Evolutionary conservation across 2,888 invertebrate species (phyloP).

Genomic region (Villa cingulata): DNA sequence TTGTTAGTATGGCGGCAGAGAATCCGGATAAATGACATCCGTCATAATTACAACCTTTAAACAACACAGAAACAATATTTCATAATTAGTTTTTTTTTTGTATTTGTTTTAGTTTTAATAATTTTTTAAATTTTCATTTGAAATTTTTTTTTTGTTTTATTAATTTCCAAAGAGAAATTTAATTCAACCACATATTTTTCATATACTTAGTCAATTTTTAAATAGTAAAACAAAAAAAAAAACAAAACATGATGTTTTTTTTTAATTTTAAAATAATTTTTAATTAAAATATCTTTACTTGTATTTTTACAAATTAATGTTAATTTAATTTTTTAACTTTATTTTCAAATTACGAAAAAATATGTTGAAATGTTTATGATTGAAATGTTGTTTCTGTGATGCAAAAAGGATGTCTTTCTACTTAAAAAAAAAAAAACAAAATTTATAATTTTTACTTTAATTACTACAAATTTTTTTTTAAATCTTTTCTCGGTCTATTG

Average conservation of each 20-base stretch:
- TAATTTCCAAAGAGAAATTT: no score
- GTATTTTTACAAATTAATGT: no score
- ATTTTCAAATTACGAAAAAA: constrained; percentile 8
- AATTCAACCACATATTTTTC: no score
- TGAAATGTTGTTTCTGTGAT: constrained; percentile 41
- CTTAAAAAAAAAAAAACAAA: no score
- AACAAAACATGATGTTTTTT: no score
- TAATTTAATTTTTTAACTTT: constrained; percentile 12
- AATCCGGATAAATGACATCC: constrained; percentile 7
- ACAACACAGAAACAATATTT: constrained; percentile 43
- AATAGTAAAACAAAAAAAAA: no score
- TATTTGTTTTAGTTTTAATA: constrained; percentile 6
- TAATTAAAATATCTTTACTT: no score
- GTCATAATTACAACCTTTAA: constrained; percentile 43
- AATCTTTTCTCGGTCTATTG: no score
- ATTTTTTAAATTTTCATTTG: no score
- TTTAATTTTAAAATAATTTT: no score
- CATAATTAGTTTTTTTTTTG: constrained; percentile 26
- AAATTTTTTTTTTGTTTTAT: background rate
- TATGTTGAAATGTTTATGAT: constrained; percentile 29
- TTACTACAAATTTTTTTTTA: background rate
- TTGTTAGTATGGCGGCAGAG: background rate
- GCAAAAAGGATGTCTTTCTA: constrained; percentile 30
- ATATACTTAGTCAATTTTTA: no score
- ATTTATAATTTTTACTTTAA: background rate